A percentile compares a stretch with the other conserved stretches of the same genome.
These are phyloP conservation scores for Norana najaformis DNA, from an alignment of 2,888 invertebrate species.

Conservation along the genomic window DNA sequence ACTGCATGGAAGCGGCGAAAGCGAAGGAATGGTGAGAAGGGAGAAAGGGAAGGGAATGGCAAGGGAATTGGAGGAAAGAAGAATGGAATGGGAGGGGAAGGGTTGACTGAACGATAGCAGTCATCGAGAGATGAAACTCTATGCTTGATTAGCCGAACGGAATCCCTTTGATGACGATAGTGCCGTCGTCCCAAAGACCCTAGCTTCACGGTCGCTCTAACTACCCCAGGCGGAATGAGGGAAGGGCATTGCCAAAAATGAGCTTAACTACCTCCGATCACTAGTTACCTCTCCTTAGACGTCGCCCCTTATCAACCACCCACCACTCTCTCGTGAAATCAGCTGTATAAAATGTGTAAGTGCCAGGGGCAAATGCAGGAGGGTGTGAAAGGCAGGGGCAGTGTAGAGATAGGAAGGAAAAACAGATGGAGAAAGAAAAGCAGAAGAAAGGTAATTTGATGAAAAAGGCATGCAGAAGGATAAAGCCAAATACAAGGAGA, in stretches of 20 bases:
- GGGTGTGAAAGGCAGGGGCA: background rate
- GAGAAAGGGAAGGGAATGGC: background rate
- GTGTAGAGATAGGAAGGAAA: background rate
- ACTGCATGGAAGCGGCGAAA: background rate
- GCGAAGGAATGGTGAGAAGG: background rate
- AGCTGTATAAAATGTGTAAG: background rate
- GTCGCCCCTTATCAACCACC: background rate
- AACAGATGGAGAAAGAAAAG: background rate
- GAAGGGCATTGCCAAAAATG: background rate
- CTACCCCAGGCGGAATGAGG: background rate
- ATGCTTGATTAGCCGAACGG: background rate
- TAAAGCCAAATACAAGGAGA: background rate
- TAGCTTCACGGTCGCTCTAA: background rate
- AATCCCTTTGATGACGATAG: background rate
- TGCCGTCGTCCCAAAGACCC: background rate
- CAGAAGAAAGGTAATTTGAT: background rate
- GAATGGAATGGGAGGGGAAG: background rate
- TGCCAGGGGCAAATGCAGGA: too few relatives aligned
- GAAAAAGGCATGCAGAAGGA: background rate
- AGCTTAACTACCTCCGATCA: background rate
- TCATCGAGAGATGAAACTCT: conserved; percentile 2
- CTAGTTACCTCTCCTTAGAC: background rate
- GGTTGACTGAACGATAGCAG: background rate
- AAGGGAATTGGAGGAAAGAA: background rate
- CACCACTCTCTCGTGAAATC: background rate